Percentiles rank a stretch among this genome's conserved stretches.
Conservation (phyloP, 2,888 invertebrate species). For the Daptonema setosum region DNA sequence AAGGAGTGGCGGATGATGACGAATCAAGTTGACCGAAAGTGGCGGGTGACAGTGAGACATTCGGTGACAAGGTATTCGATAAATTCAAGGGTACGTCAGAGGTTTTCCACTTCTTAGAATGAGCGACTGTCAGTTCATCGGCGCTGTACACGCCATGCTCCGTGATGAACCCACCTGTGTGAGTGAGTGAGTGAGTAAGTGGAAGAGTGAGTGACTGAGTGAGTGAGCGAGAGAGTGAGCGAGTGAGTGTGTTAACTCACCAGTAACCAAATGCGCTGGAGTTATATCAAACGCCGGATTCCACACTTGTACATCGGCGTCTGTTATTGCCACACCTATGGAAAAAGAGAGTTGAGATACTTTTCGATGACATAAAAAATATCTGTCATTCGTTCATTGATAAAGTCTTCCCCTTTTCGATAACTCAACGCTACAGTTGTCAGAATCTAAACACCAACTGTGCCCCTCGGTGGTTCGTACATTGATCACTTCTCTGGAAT, state of each 20-base stretch:
- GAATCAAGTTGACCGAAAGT: too few species aligned
- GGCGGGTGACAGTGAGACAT: too few species aligned
- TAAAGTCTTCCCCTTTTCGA: neutral
- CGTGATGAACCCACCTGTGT: constrained; percentile 58
- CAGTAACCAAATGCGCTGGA: constrained; percentile 65
- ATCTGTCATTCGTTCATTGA: neutral
- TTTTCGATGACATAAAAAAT: neutral
- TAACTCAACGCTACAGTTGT: neutral
- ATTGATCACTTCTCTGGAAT: constrained; percentile 68
- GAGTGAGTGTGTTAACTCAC: too few species aligned
- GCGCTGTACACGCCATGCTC: constrained; percentile 58
- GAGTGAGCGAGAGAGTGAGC: too few species aligned
- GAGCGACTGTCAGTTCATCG: neutral
- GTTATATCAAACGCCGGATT: constrained; percentile 97
- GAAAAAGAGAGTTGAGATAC: too few species aligned
- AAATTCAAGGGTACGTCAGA: too few species aligned
- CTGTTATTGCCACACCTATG: constrained; percentile 13
- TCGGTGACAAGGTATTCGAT: too few species aligned
- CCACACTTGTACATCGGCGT: constrained; percentile 69
- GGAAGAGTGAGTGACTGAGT: too few species aligned
- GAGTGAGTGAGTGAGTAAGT: too few species aligned
- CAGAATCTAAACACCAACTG: neutral
- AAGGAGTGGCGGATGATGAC: too few species aligned
- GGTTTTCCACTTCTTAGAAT: neutral
- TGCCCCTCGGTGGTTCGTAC: neutral